These are phyloP conservation scores for Prunella strophiata DNA, from an alignment of 2,797 vertebrate genomes.

Conservation along the genomic window DNA sequence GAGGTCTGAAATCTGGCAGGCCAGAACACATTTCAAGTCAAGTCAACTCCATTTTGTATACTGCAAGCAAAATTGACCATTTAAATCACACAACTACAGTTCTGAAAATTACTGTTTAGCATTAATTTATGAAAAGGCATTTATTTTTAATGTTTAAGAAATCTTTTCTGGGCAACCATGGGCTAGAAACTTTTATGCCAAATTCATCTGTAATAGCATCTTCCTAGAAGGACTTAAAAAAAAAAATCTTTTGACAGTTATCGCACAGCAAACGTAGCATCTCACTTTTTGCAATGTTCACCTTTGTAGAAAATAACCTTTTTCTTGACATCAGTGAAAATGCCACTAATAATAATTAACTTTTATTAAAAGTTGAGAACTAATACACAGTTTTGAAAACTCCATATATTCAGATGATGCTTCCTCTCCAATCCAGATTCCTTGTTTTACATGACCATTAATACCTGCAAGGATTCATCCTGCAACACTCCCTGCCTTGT, in stretches of 20 bases:
- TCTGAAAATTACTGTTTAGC: background rate
- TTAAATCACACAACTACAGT: background rate
- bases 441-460: background rate
- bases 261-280: background rate
- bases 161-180: background rate
- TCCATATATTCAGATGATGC: background rate
- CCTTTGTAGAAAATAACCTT: background rate
- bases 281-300: background rate
- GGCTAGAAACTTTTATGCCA: background rate
- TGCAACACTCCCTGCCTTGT: background rate
- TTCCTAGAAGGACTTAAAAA: background rate
- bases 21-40: background rate
- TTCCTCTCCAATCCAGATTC: background rate
- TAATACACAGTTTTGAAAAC: background rate
- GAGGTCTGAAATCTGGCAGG: background rate
- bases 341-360: background rate
- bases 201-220: background rate
- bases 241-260: background rate
- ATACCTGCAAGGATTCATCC: background rate
- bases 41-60: background rate
- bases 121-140: background rate
- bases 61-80: background rate
- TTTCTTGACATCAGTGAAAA: background rate
- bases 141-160: background rate
- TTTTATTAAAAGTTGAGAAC: background rate